phyloP scores from a whole-genome alignment of 2,113 vertebrate genomes.

The Rhizomys pruinosus region DNA sequence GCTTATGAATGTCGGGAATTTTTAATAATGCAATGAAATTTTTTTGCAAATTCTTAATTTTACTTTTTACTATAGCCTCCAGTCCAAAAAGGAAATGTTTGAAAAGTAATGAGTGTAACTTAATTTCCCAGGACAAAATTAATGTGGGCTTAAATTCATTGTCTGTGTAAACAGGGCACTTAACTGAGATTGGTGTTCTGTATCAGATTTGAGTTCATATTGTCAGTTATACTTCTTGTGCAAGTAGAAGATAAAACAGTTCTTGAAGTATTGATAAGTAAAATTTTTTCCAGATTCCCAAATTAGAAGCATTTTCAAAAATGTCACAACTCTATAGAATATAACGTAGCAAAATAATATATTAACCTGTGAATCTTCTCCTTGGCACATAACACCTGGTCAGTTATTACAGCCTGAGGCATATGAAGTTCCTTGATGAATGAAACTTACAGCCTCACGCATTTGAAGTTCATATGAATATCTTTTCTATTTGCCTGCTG shows the following conservation, averaged over 20 bases:
- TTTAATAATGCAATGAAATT: constrained; percentile 16
- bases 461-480: constrained; percentile 1
- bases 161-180: background rate
- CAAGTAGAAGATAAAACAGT: background rate
- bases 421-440: background rate
- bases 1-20: background rate
- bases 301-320: background rate
- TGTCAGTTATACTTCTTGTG: background rate
- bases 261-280: constrained; percentile 18
- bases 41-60: constrained; percentile 32
- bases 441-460: background rate
- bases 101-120: background rate
- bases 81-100: background rate
- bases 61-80: background rate
- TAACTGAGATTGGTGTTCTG: background rate
- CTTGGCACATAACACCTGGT: background rate
- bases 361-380: background rate
- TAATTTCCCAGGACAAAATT: constrained; percentile 4
- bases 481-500: background rate
- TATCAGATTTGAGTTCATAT: background rate
- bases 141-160: background rate
- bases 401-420: background rate
- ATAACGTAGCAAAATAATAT: background rate
- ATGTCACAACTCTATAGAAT: background rate
- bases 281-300: background rate